A percentile compares a stretch with the other conserved stretches of the same genome.
phyloP scores from a whole-genome alignment of 2,797 vertebrate species.

The Merluccius polli region DNA sequence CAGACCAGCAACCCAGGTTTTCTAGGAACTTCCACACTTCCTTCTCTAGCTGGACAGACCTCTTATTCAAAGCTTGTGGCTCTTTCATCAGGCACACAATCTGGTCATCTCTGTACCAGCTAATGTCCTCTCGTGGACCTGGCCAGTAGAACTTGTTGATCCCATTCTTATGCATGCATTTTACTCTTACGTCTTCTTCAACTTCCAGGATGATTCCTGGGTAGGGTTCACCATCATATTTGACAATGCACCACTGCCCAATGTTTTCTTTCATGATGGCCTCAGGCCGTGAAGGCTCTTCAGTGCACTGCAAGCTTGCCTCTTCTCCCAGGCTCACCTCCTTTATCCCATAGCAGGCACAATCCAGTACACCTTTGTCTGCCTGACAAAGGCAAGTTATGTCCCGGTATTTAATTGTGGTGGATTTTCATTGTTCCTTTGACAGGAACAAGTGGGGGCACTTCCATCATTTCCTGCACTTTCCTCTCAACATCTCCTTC shows the following conservation, averaged over 20 bases:
- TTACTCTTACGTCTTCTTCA: conserved; percentile 9
- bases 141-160: background rate
- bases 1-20: no score
- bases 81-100: no score
- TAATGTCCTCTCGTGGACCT: no score
- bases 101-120: no score
- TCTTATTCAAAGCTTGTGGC: no score
- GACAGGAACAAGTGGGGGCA: background rate
- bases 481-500: conserved; percentile 5
- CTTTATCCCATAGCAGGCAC: conserved; percentile 5
- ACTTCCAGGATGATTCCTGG: conserved; percentile 18
- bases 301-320: background rate
- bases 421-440: background rate
- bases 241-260: conserved; percentile 16
- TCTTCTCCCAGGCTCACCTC: conserved; percentile 13
- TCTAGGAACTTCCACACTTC: no score
- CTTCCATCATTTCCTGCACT: no score
- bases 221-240: conserved; percentile 11
- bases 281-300: background rate
- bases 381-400: conserved; percentile 8
- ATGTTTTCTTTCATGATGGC: conserved; percentile 11
- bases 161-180: conserved; percentile 8
- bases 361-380: conserved; percentile 7
- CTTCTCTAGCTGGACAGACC: no score
- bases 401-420: conserved; percentile 1